Percentiles rank a stretch among this genome's conserved stretches.
Evolutionary conservation across 1,140 invertebrate genomes (phyloP).

Genomic region (Mesaphorura yosii): DNA sequence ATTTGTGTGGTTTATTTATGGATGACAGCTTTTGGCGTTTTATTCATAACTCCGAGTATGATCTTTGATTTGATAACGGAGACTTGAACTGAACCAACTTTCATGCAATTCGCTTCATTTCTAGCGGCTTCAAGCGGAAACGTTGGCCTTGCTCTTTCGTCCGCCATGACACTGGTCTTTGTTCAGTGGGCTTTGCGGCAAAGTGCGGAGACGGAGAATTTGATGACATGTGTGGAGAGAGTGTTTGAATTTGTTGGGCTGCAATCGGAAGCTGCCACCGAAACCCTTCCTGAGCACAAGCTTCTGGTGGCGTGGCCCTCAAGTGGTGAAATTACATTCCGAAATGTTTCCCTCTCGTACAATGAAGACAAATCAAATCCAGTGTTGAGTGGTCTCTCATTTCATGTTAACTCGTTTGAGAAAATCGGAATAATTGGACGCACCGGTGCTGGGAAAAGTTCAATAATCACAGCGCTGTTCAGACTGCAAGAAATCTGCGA

Average conservation of each 20-base stretch:
- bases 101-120: too few species aligned
- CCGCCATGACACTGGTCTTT: slow-evolving; percentile 18
- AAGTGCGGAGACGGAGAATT: slow-evolving; percentile 62
- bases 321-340: slow-evolving; percentile 52
- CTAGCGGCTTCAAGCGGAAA: slow-evolving; percentile 14
- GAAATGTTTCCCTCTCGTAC: slow-evolving; percentile 50
- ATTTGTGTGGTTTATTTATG: slow-evolving; percentile 14
- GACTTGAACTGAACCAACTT: too few species aligned
- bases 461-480: slow-evolving; percentile 60
- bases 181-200: slow-evolving; percentile 72
- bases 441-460: slow-evolving; percentile 68
- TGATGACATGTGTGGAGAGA: slow-evolving; percentile 68
- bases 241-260: slow-evolving; percentile 60
- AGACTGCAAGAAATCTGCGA: slow-evolving; percentile 50
- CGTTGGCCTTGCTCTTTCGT: slow-evolving; percentile 29
- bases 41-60: too few species aligned
- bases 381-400: too few species aligned
- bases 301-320: too few species aligned
- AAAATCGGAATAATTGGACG: too few species aligned
- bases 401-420: too few species aligned
- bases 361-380: slow-evolving; percentile 33
- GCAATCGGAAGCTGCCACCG: too few species aligned
- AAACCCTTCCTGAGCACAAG: too few species aligned
- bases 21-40: too few species aligned
- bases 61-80: too few species aligned